Conservation (phyloP, 2,113 vertebrate genomes). For the Etheostoma spectabile region DNA sequence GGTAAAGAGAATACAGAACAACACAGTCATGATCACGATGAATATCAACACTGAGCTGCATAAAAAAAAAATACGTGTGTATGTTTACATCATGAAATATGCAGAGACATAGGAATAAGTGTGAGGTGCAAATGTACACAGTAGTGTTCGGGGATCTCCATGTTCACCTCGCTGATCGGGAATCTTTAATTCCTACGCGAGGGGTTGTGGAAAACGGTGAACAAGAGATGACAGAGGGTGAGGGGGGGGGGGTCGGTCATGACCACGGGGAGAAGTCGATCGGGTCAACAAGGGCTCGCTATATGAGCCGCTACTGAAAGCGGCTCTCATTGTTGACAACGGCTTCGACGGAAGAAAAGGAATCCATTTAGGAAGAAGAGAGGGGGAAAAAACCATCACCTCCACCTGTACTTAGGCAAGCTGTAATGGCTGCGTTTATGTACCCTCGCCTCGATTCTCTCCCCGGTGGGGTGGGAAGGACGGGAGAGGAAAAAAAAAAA, state of each 20-base stretch:
- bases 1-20: slow-evolving; percentile 35
- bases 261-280: slow-evolving; percentile 36
- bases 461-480: not conserved
- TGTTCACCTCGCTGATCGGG: not conserved
- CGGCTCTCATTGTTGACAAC: not conserved
- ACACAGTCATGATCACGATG: slow-evolving; percentile 41
- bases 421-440: slow-evolving; percentile 71
- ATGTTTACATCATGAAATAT: slow-evolving; percentile 12
- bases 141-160: not conserved
- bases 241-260: too few relatives aligned
- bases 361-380: not conserved
- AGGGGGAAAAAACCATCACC: not conserved
- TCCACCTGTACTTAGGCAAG: slow-evolving; percentile 10
- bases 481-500: not conserved
- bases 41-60: slow-evolving; percentile 34
- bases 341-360: slow-evolving; percentile 1
- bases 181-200: not conserved
- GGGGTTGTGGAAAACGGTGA: not conserved
- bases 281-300: slow-evolving; percentile 39
- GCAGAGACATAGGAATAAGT: slow-evolving; percentile 13
- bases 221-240: not conserved
- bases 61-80: not conserved
- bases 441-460: slow-evolving; percentile 27
- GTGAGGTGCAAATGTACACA: slow-evolving; percentile 39
- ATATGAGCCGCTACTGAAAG: slow-evolving; percentile 32